Evolutionary conservation across 2,888 invertebrate genomes (phyloP).

Genomic region (Pseudococcus longispinus): DNA sequence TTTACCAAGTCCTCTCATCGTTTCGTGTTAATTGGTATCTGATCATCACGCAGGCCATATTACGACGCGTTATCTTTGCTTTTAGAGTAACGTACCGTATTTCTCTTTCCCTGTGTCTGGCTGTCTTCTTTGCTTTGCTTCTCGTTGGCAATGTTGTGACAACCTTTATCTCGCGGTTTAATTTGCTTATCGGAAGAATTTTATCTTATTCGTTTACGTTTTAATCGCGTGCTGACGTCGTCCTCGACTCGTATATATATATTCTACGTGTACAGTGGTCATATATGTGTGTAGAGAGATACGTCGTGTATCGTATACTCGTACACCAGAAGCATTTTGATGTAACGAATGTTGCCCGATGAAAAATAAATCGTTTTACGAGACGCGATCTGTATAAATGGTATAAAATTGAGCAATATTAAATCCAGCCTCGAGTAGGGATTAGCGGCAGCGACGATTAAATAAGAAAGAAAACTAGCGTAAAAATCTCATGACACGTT

Average conservation of each 20-base stretch:
- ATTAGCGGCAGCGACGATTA: too few relatives aligned
- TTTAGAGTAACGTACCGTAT: not conserved
- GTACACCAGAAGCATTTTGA: not conserved
- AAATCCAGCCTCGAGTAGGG: not conserved
- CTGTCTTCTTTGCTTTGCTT: not conserved
- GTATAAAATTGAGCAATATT: not conserved
- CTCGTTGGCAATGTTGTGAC: not conserved
- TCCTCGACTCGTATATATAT: not conserved
- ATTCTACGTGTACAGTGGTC: not conserved
- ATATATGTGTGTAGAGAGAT: not conserved
- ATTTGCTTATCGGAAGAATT: constrained; percentile 11
- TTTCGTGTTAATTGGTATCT: constrained; percentile 4
- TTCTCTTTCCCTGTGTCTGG: not conserved
- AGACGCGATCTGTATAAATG: not conserved
- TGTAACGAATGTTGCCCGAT: not conserved
- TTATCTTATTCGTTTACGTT: not conserved
- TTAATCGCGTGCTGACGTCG: not conserved
- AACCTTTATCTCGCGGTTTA: not conserved
- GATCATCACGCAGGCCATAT: not conserved
- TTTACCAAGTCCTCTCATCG: not conserved
- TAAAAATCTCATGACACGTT: too few relatives aligned
- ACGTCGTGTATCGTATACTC: not conserved
- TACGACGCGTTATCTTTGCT: not conserved
- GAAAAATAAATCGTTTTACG: not conserved
- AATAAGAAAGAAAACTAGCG: too few relatives aligned